phyloP scores from a whole-genome alignment of 2,888 invertebrate genomes.

The Cryptops parisi region DNA sequence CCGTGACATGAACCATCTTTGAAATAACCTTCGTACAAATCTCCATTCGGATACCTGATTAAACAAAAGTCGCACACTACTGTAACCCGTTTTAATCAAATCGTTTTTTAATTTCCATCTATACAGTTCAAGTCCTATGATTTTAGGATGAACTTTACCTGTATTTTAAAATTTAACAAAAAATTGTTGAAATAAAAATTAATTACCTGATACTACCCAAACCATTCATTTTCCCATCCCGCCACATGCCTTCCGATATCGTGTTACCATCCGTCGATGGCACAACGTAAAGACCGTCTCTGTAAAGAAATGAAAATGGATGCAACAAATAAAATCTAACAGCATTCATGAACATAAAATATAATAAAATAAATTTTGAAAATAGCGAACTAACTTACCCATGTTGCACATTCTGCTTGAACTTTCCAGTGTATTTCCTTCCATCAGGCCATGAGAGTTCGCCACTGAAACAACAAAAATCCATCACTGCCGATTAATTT shows the following conservation, averaged over 20 bases:
- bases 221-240: slow-evolving; percentile 68
- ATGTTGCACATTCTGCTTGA: slow-evolving; percentile 54
- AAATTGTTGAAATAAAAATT: not conserved
- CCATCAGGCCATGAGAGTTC: slow-evolving; percentile 70
- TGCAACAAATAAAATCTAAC: not conserved
- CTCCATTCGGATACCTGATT: slow-evolving; percentile 50
- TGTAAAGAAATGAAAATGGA: slow-evolving; percentile 17
- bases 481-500: too few relatives aligned
- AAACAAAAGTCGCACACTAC: too few relatives aligned
- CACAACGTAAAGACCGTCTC: slow-evolving; percentile 25
- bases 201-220: slow-evolving; percentile 53
- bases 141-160: not conserved
- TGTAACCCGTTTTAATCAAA: too few relatives aligned
- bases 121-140: not conserved
- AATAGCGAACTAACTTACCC: slow-evolving; percentile 44
- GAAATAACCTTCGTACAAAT: slow-evolving; percentile 73
- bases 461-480: too few relatives aligned
- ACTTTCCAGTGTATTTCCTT: slow-evolving; percentile 61
- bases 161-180: not conserved
- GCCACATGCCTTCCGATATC: slow-evolving; percentile 65
- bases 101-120: too few relatives aligned
- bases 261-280: slow-evolving; percentile 37
- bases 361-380: not conserved
- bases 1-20: slow-evolving; percentile 70
- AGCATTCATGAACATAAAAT: not conserved